Conservation (phyloP, 92 coral and sea anemone genomes). For the Porites divaricata region DNA sequence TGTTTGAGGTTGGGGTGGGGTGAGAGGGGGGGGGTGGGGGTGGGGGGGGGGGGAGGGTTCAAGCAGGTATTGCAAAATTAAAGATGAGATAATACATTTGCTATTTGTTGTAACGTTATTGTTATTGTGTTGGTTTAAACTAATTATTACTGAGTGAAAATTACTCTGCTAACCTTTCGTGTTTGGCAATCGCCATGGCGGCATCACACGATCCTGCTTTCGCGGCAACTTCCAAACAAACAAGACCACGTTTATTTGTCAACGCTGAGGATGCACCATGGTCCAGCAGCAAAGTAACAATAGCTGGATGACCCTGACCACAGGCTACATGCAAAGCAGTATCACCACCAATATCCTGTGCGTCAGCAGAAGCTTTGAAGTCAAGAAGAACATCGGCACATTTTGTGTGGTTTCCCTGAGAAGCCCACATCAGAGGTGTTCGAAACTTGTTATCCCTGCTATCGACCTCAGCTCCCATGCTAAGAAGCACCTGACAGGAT, state of each 20-base stretch:
- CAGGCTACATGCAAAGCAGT: slow-evolving; percentile 76
- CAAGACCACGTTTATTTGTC: slow-evolving; percentile 49
- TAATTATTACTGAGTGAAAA: too few relatives aligned
- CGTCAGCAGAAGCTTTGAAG: slow-evolving; percentile 62
- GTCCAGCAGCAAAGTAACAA: slow-evolving; percentile 60
- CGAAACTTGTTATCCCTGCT: slow-evolving; percentile 55
- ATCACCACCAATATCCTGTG: slow-evolving; percentile 52
- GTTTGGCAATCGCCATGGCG: slow-evolving; percentile 66
- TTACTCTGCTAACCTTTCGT: slow-evolving; percentile 54
- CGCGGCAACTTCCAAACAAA: slow-evolving; percentile 71
- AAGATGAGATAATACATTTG: too few relatives aligned
- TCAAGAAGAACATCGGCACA: slow-evolving; percentile 68
- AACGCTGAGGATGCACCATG: slow-evolving; percentile 65
- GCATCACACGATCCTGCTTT: slow-evolving; percentile 64
- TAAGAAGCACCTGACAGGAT: slow-evolving; percentile 57
- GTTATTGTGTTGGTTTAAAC: too few relatives aligned
- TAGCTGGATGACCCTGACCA: slow-evolving; percentile 55
- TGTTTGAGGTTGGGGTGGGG: too few relatives aligned
- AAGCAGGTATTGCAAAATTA: too few relatives aligned
- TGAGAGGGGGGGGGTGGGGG: too few relatives aligned
- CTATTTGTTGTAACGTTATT: too few relatives aligned
- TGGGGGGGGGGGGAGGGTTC: too few relatives aligned
- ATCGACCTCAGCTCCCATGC: slow-evolving; percentile 71
- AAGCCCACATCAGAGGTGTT: slow-evolving; percentile 76
- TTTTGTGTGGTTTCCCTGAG: slow-evolving; percentile 55